A percentile compares a stretch with the other conserved stretches of the same genome.
Conservation (phyloP, 2,113 vertebrate genomes). For the Anarhynchus alexandrinus region DNA sequence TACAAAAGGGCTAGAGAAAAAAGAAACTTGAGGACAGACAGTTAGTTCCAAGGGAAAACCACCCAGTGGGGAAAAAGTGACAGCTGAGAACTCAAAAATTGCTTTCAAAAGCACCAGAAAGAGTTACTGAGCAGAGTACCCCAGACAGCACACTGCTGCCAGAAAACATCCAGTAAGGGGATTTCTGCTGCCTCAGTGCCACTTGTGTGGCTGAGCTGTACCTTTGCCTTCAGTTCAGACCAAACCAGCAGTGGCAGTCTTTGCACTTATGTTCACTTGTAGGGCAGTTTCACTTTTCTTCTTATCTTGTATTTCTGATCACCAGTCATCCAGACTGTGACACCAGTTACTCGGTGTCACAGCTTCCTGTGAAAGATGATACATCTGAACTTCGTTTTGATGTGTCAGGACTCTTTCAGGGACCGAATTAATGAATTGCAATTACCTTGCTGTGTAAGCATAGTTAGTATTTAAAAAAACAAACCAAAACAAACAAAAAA, state of each 20-base stretch:
- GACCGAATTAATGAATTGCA: neutral
- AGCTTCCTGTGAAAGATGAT: neutral
- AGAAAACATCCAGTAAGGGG: neutral
- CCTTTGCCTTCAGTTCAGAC: neutral
- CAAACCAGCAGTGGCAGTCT: no score
- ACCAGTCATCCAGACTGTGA: neutral
- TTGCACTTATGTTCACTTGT: rapidly evolving
- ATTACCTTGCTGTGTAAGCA: neutral
- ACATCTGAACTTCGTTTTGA: neutral
- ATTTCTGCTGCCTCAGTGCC: neutral
- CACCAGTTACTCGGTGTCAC: neutral
- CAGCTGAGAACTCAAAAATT: neutral
- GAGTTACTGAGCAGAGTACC: neutral
- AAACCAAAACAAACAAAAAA: neutral
- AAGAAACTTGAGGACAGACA: neutral
- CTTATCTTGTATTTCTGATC: neutral
- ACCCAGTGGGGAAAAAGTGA: rapidly evolving
- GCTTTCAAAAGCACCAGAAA: neutral
- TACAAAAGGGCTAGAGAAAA: neutral
- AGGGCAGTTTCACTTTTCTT: neutral
- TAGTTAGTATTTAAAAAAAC: neutral
- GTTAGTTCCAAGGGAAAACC: neutral
- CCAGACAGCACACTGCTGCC: neutral
- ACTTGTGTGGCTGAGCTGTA: neutral
- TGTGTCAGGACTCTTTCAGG: neutral